phyloP scores from a whole-genome alignment of 2,113 vertebrate genomes.

The Pipa parva region DNA sequence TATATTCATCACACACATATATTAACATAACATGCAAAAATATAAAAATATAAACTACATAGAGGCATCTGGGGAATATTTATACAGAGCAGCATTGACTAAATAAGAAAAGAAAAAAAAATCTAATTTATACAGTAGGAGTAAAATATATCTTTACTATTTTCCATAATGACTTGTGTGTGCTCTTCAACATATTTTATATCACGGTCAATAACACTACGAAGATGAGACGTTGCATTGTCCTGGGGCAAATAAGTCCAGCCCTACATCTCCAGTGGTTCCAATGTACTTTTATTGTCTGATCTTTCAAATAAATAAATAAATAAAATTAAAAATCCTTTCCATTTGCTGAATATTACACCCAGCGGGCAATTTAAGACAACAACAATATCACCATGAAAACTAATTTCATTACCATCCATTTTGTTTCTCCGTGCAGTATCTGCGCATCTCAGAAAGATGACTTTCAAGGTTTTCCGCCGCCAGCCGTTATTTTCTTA shows the following conservation, averaged over 20 bases:
- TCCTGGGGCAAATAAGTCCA: constrained; percentile 14
- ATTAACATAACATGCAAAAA: too few relatives aligned
- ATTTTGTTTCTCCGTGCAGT: not conserved
- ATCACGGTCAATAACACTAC: constrained; percentile 9
- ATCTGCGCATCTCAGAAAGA: not conserved
- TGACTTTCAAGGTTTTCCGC: not conserved
- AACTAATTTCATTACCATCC: constrained; percentile 16
- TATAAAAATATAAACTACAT: too few relatives aligned
- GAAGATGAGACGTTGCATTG: not conserved
- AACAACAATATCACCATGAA: not conserved
- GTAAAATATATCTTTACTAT: constrained; percentile 9
- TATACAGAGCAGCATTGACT: constrained; percentile 7
- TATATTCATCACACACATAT: too few relatives aligned
- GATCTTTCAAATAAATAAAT: not conserved
- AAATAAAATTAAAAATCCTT: not conserved
- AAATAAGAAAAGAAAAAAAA: constrained; percentile 15
- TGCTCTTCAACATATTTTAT: constrained; percentile 12
- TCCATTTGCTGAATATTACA: constrained; percentile 8
- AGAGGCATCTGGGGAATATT: constrained; percentile 27
- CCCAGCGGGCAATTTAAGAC: not conserved
- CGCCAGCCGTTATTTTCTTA: not conserved
- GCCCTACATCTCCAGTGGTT: too few relatives aligned
- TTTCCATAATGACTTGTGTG: constrained; percentile 5
- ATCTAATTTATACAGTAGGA: not conserved
- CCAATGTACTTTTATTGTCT: constrained; percentile 7